A percentile compares a stretch with the other conserved stretches of the same genome.
These are phyloP conservation scores for Nemapogon koenigi DNA, from an alignment of 2,888 invertebrate genomes.

Conservation along the genomic window DNA sequence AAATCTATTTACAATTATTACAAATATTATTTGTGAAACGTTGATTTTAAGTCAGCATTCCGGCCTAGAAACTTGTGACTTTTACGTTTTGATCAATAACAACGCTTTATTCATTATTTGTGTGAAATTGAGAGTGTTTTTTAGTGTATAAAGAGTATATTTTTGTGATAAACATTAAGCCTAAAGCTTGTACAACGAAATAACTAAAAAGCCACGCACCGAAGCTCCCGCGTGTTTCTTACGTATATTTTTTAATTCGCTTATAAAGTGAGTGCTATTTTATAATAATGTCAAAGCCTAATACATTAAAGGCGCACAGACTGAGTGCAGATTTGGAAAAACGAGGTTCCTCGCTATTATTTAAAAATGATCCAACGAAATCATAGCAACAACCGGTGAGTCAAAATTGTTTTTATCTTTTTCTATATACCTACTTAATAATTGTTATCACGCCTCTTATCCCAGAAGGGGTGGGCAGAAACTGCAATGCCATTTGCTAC, in stretches of 20 bases:
- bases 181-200: slow-evolving; percentile 16
- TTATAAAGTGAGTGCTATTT: slow-evolving; percentile 18
- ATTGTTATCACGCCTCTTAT: no score
- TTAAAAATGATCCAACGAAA: slow-evolving; percentile 38
- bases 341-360: slow-evolving; percentile 45
- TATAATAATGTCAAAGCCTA: slow-evolving; percentile 47
- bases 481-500: no score
- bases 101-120: slow-evolving; percentile 57
- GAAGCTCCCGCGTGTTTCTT: slow-evolving; percentile 24
- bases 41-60: no score
- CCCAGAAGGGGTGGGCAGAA: no score
- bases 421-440: no score
- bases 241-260: neutral
- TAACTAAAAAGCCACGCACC: neutral
- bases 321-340: slow-evolving; percentile 58
- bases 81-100: slow-evolving; percentile 58
- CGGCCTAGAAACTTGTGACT: no score
- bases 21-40: no score
- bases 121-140: slow-evolving; percentile 26
- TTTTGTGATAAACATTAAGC: slow-evolving; percentile 10
- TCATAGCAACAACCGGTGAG: slow-evolving; percentile 62
- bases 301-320: slow-evolving; percentile 54
- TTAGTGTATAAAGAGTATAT: no score
- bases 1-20: no score
- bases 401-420: slow-evolving; percentile 16